Evolutionary conservation across 1,140 invertebrate genomes (phyloP).

Genomic region (Chionoecetes opilio): DNA sequence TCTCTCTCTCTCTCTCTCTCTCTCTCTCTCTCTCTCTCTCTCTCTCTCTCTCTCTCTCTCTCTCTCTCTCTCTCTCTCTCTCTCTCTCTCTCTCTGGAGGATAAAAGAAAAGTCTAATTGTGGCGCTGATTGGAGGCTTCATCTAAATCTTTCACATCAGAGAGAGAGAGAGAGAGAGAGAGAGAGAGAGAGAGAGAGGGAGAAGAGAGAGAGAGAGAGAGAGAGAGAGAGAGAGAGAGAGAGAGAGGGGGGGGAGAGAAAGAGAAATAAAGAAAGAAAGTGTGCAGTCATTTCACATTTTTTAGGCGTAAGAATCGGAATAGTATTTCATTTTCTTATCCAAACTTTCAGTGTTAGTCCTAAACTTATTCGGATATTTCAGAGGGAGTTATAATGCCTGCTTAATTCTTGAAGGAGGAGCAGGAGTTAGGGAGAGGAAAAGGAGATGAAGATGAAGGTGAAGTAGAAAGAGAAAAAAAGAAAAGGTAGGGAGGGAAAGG

Average conservation of each 20-base stretch:
- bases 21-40: no score
- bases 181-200: not conserved
- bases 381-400: not conserved
- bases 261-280: not conserved
- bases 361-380: not conserved
- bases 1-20: no score
- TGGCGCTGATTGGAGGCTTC: not conserved
- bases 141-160: constrained; percentile 15
- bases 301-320: not conserved
- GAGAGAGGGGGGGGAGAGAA: constrained; percentile 13
- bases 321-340: constrained; percentile 9
- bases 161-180: constrained; percentile 8
- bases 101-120: not conserved
- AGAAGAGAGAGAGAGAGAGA: not conserved
- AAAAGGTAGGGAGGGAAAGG: not conserved
- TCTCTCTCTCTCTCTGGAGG: not conserved
- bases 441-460: not conserved
- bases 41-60: no score
- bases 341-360: not conserved
- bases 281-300: not conserved
- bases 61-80: no score
- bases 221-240: constrained; percentile 14
- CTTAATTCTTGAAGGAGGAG: constrained; percentile 7
- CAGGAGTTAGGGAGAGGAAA: not conserved
- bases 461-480: not conserved